Evolutionary conservation across 2,888 invertebrate species (phyloP), one percentile per base, ranked within the genome.

Genomic region (Tanypteryx hageni): DNA sequence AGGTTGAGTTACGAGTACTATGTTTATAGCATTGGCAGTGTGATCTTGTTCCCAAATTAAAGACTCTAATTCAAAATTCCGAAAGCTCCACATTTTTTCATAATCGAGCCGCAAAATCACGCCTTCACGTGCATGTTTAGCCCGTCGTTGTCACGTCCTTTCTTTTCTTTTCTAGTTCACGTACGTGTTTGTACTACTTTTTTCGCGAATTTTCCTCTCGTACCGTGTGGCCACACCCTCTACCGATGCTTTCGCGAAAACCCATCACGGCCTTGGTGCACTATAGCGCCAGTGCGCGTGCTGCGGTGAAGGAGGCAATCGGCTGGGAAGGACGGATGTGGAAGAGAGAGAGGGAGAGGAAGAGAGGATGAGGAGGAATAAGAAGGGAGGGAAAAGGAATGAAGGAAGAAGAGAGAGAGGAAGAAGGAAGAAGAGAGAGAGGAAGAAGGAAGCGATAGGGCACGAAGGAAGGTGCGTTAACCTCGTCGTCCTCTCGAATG

Each of bases 261-360:
- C 64, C 27, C 89, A 44, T 18, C 89, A 68, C 64, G 89, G 68
- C 27, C 27, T 27, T 59, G 61, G 61, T 86, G 89, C 61, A 64
- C 64, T 18, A 64, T 56, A 68, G 89, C 89, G 89, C 89, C 89
- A 89, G 64, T 64, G 64, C 89, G 89, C 89, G 64, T 44, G 61
- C 89, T 61, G 89, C 64, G 89, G 68, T 68, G 44, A 44, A n/a
- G 64, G 64, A 61, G 8, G 89, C 22, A 89, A 68, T 68, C 44
- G 44, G n/a, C 31, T 44, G 64, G n/a, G 13, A 31, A 44, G 14
- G 89, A n/a, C 27, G 44, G 68, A 44, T 22, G 22, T 5, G 16
- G 16, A 59, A 11, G 44, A 57, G 8, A n/a, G n/a, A 11, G 58
- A 11, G 27, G 13, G 22, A 22, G 57, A n/a, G 57, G 18, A 10